Percentiles rank a stretch among this genome's conserved stretches.
Evolutionary conservation across 1,140 invertebrate species (phyloP).

Genomic region (Lysiphlebus fabarum): DNA sequence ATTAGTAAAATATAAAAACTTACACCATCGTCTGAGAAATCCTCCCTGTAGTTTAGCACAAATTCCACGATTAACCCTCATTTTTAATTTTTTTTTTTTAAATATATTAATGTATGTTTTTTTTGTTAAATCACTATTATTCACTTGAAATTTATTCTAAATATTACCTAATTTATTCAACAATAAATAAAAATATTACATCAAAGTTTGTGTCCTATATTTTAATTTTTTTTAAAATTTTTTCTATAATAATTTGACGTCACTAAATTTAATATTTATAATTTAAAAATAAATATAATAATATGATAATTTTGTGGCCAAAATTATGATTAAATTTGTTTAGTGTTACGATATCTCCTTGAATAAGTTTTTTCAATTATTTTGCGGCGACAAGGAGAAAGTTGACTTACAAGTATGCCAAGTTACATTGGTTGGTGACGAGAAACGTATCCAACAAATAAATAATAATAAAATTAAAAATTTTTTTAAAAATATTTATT

Average conservation of each 20-base stretch:
- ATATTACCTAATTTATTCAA: no score
- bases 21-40: slow-evolving; percentile 53
- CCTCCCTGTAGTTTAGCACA: slow-evolving; percentile 51
- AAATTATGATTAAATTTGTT: slow-evolving; percentile 6
- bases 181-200: no score
- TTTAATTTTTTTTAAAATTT: neutral
- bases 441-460: slow-evolving; percentile 6
- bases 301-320: no score
- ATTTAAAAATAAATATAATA: neutral
- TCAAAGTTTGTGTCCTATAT: no score
- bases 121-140: no score
- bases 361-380: slow-evolving; percentile 17
- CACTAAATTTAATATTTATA: neutral
- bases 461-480: no score
- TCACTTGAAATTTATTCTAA: no score
- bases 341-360: slow-evolving; percentile 11
- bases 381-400: slow-evolving; percentile 36
- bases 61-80: slow-evolving; percentile 51
- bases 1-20: no score
- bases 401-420: slow-evolving; percentile 41
- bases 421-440: slow-evolving; percentile 21
- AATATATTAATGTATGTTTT: neutral
- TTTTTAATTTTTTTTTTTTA: slow-evolving; percentile 23
- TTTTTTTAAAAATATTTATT: no score
- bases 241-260: neutral